Percentiles rank a stretch among this genome's conserved stretches.
These are phyloP conservation scores for Falco punctatus DNA, from an alignment of 2,113 vertebrate species.

Conservation along the genomic window DNA sequence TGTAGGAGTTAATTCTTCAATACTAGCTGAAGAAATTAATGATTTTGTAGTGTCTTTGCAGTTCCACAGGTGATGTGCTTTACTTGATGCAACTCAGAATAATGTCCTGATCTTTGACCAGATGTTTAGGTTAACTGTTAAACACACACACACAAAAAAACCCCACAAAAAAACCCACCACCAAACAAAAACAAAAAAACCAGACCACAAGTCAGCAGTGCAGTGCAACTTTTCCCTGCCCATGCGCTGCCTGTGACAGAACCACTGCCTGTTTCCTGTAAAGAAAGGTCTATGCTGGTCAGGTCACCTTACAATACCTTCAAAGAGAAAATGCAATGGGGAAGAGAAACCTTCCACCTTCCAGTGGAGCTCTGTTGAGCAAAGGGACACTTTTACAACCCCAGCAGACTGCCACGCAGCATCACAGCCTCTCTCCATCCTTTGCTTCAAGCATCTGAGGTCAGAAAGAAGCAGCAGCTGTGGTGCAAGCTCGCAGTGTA, in stretches of 20 bases:
- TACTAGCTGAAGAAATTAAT: neutral
- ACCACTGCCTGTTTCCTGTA: rapidly evolving
- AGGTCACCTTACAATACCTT: neutral
- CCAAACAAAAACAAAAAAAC: neutral
- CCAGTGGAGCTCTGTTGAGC: neutral
- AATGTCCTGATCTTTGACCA: neutral
- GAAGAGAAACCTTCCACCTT: neutral
- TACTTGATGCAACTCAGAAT: neutral
- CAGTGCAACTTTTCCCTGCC: neutral
- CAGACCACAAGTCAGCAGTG: rapidly evolving
- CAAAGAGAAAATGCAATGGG: neutral
- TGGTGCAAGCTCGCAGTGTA: neutral
- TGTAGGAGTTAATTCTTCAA: neutral
- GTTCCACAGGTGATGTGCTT: neutral
- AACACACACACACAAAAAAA: neutral
- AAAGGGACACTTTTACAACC: neutral
- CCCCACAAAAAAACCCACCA: no score
- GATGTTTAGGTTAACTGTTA: neutral
- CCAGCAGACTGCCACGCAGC: no score
- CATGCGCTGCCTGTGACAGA: neutral
- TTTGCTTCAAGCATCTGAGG: neutral
- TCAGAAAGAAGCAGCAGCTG: neutral
- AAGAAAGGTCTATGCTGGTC: neutral
- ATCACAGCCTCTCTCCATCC: neutral
- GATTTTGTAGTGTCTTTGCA: neutral